A percentile compares a stretch with the other conserved stretches of the same genome.
phyloP scores from a whole-genome alignment of 2,797 vertebrate genomes.

The Pelobates cultripes region DNA sequence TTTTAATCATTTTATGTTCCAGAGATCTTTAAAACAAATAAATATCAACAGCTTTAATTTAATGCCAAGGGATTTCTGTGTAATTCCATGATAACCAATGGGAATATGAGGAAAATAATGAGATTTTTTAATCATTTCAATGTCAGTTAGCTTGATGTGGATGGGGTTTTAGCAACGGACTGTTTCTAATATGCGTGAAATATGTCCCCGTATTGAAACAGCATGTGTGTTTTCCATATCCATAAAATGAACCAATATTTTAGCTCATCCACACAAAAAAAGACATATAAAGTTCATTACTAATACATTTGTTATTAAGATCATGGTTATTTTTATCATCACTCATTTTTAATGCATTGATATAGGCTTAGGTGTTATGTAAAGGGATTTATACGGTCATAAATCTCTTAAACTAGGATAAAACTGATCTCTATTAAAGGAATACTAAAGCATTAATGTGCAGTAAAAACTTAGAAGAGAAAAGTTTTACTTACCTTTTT shows the following conservation, averaged over 20 bases:
- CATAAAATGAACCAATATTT: not conserved
- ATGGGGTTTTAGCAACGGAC: not conserved
- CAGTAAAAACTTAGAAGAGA: too few relatives aligned
- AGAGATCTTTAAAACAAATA: not conserved
- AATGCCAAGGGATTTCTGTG: not conserved
- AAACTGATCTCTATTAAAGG: too few relatives aligned
- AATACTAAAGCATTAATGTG: too few relatives aligned
- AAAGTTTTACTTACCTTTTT: too few relatives aligned
- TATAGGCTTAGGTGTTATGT: not conserved
- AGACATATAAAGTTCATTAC: not conserved
- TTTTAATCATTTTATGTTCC: slow-evolving; percentile 17
- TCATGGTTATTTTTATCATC: not conserved
- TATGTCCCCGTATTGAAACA: slow-evolving; percentile 21
- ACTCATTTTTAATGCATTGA: not conserved
- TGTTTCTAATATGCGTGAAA: not conserved
- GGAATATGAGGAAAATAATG: slow-evolving; percentile 12
- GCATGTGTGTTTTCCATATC: slow-evolving; percentile 23
- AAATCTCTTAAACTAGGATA: too few relatives aligned
- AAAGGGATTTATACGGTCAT: too few relatives aligned
- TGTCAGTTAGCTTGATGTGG: slow-evolving; percentile 3
- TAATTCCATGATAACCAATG: slow-evolving; percentile 12
- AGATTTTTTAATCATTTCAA: slow-evolving; percentile 26
- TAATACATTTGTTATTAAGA: not conserved
- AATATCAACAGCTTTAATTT: slow-evolving; percentile 23
- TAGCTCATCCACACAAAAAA: not conserved